Percentiles rank a stretch among this genome's conserved stretches.
These are phyloP conservation scores for Sphaerodactylus townsendi DNA, from an alignment of 2,113 vertebrate species.

Conservation along the genomic window DNA sequence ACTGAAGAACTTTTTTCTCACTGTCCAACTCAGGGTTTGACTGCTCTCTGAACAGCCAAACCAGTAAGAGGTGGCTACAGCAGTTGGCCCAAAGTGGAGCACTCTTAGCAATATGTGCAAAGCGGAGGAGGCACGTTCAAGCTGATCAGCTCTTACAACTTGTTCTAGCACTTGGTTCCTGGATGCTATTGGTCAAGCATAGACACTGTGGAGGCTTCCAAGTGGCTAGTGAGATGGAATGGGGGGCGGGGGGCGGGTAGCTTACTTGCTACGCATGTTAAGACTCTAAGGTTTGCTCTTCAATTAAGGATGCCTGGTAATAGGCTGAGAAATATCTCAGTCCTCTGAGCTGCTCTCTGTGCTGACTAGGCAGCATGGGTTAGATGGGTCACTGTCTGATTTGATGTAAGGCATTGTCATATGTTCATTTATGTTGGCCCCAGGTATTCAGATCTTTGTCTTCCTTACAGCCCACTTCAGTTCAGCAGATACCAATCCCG, in stretches of 20 bases:
- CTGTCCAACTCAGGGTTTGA: background rate
- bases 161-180: background rate
- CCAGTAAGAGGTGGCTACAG: background rate
- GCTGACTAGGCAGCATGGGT: background rate
- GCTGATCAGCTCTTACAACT: background rate
- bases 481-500: constrained; percentile 95
- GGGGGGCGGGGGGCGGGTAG: background rate
- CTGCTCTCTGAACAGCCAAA: background rate
- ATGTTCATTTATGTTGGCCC: background rate
- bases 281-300: background rate
- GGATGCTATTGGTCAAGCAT: background rate
- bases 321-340: background rate
- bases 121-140: background rate
- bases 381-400: background rate
- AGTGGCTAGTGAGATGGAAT: background rate
- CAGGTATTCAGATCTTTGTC: constrained; percentile 10
- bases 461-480: constrained; percentile 82
- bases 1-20: background rate
- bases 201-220: background rate
- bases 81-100: background rate
- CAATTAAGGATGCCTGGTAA: background rate
- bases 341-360: no score
- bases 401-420: background rate
- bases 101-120: background rate
- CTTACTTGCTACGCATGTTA: background rate